Evolutionary conservation across 2,888 invertebrate species (phyloP).

Genomic region (Drosophila ezoana): DNA sequence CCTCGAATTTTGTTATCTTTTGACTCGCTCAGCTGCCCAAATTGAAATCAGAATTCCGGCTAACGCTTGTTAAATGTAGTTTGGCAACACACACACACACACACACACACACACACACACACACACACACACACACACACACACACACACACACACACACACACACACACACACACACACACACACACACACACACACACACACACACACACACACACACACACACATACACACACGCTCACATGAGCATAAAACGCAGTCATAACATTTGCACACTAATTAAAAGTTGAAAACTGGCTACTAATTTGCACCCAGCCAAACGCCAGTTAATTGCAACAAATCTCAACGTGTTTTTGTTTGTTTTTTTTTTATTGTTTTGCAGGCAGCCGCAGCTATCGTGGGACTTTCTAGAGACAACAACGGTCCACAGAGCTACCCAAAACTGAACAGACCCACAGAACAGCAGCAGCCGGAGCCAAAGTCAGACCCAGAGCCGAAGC

Average conservation of each 20-base stretch:
- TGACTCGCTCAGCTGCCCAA: slow-evolving; percentile 1
- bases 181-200: neutral
- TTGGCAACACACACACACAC: slow-evolving; percentile 7
- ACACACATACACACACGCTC: too few species aligned
- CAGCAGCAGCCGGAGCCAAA: slow-evolving; percentile 1
- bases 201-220: slow-evolving; percentile 4
- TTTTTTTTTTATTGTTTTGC: slow-evolving; percentile 28
- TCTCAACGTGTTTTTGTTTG: slow-evolving; percentile 27
- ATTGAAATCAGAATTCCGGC: slow-evolving; percentile 14
- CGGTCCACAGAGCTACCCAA: slow-evolving; percentile 14
- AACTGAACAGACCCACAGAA: slow-evolving; percentile 6
- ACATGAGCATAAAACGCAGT: slow-evolving; percentile 31
- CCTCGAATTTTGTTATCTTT: slow-evolving; percentile 3
- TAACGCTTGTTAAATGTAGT: slow-evolving; percentile 24
- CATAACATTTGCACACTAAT: slow-evolving; percentile 67
- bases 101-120: neutral
- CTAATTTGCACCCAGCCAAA: slow-evolving; percentile 44
- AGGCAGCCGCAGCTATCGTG: slow-evolving; percentile 54
- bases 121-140: slow-evolving; percentile 2
- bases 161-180: slow-evolving; percentile 2
- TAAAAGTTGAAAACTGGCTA: slow-evolving; percentile 69
- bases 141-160: neutral
- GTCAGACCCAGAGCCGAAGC: neutral
- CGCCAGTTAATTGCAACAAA: slow-evolving; percentile 64
- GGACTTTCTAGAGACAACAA: slow-evolving; percentile 54